These are phyloP conservation scores for Diadromus collaris DNA, from an alignment of 2,888 invertebrate genomes.

Conservation along the genomic window DNA sequence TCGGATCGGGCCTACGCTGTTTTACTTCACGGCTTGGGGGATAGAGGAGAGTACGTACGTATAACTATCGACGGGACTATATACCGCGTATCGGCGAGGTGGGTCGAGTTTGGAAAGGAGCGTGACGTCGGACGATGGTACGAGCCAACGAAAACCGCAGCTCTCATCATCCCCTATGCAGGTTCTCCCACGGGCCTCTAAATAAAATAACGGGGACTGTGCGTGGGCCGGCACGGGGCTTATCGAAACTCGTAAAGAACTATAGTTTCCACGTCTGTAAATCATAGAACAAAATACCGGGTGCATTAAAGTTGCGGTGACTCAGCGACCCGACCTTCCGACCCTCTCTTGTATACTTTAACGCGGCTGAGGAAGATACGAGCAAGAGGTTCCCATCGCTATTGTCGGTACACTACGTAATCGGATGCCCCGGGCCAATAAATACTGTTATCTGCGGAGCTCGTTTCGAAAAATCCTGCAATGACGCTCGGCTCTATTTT, in stretches of 20 bases:
- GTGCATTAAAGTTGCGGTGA: background rate
- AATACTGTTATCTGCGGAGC: slow-evolving; percentile 4
- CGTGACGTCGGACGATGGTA: slow-evolving; percentile 51
- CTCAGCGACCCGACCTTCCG: background rate
- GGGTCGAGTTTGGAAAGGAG: slow-evolving; percentile 29
- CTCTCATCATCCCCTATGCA: slow-evolving; percentile 42
- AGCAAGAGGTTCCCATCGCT: background rate
- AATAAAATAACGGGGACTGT: slow-evolving; percentile 34
- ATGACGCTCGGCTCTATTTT: background rate
- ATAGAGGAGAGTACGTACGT: slow-evolving; percentile 10
- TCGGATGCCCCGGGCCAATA: background rate
- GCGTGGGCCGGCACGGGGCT: background rate
- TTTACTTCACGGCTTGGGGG: slow-evolving; percentile 34
- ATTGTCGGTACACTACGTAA: background rate
- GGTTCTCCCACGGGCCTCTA: slow-evolving; percentile 22
- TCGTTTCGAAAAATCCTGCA: background rate
- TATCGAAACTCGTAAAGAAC: background rate
- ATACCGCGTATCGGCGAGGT: slow-evolving; percentile 8
- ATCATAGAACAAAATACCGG: background rate
- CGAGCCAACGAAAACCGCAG: slow-evolving; percentile 20
- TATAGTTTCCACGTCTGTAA: background rate
- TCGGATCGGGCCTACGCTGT: slow-evolving; percentile 35
- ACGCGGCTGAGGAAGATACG: background rate
- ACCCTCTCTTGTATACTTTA: background rate
- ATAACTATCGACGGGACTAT: background rate